Conservation (phyloP, 1,140 invertebrate species). For the Delia radicum region DNA sequence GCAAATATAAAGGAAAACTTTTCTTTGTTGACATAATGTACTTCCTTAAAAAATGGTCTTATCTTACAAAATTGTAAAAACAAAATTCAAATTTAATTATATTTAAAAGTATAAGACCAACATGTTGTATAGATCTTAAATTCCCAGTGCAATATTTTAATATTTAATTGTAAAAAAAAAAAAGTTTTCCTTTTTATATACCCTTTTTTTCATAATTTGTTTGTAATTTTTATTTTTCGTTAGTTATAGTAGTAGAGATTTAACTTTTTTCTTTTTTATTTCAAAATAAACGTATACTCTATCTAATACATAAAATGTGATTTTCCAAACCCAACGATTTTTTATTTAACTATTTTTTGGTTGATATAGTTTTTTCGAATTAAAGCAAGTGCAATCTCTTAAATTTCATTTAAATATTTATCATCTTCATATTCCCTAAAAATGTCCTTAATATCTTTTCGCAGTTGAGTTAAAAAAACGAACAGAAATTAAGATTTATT, state of each 20-base stretch:
- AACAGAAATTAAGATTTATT: no score
- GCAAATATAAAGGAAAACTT: not conserved
- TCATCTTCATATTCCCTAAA: not conserved
- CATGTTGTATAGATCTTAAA: not conserved
- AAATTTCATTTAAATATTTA: not conserved
- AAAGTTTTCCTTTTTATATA: not conserved
- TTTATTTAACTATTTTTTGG: not conserved
- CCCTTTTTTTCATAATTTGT: not conserved
- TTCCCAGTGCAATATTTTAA: not conserved
- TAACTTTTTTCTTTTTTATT: no score
- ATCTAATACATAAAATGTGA: not conserved
- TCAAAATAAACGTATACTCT: not conserved
- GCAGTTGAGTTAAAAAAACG: no score
- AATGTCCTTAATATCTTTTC: no score
- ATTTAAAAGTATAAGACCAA: not conserved
- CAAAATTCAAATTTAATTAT: not conserved
- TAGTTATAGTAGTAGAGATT: no score
- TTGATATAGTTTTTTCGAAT: not conserved
- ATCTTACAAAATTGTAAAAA: no score
- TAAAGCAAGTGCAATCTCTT: not conserved
- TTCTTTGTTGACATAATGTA: not conserved
- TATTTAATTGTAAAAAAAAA: not conserved
- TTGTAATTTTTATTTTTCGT: not conserved
- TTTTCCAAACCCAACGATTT: slow-evolving; percentile 4
- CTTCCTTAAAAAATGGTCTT: not conserved